Conservation (phyloP, 2,888 invertebrate species). For the Lymantria dispar region DNA sequence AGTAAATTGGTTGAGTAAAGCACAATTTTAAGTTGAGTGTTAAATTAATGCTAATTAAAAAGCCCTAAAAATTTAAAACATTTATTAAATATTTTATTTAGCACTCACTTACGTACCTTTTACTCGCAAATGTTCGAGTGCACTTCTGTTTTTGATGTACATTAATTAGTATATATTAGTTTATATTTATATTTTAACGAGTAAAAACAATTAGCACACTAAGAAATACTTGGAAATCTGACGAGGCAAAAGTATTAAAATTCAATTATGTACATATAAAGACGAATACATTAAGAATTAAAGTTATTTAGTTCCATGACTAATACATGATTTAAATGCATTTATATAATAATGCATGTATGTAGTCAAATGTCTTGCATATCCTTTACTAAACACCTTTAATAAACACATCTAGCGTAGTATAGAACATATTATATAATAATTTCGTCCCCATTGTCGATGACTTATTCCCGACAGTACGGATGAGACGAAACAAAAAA, state of each 20-base stretch:
- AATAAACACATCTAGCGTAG: too few relatives aligned
- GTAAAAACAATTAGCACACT: slow-evolving; percentile 10
- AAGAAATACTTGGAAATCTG: neutral
- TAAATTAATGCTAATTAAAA: slow-evolving; percentile 1
- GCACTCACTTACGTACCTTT: slow-evolving; percentile 16
- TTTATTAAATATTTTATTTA: slow-evolving; percentile 29
- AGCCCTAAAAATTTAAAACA: slow-evolving; percentile 11
- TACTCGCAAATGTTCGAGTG: slow-evolving; percentile 8
- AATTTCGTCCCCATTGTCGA: too few relatives aligned
- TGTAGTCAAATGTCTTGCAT: too few relatives aligned
- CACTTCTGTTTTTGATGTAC: slow-evolving; percentile 5
- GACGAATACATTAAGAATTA: too few relatives aligned
- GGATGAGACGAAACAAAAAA: too few relatives aligned
- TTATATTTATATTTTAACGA: slow-evolving; percentile 9
- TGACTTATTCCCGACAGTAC: too few relatives aligned
- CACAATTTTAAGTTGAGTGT: slow-evolving; percentile 6
- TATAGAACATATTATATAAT: too few relatives aligned
- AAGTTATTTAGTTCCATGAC: too few relatives aligned
- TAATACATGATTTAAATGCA: too few relatives aligned
- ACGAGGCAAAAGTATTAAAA: neutral
- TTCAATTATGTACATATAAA: too few relatives aligned
- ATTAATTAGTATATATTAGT: slow-evolving; percentile 22
- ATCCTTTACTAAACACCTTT: too few relatives aligned
- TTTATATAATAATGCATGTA: too few relatives aligned
- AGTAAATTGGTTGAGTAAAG: slow-evolving; percentile 3